phyloP scores from a whole-genome alignment of 2,113 vertebrate species.

The Leucoraja erinaceus region DNA sequence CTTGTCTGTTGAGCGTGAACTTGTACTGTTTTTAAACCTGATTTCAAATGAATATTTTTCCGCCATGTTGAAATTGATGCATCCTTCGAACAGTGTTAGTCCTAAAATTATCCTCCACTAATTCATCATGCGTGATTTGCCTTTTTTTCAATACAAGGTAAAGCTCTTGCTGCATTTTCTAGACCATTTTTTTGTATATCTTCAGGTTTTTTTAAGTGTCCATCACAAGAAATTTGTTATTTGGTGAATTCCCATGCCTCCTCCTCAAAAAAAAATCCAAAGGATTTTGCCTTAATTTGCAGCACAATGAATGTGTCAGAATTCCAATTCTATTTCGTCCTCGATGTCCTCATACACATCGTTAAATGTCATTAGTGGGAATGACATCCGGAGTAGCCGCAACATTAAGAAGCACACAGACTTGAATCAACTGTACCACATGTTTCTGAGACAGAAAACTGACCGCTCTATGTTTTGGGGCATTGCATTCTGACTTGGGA shows the following conservation, averaged over 20 bases:
- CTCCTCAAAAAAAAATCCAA: not conserved
- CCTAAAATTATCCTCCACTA: not conserved
- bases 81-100: not conserved
- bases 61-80: not conserved
- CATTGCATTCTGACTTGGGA: not conserved
- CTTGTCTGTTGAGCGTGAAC: not conserved
- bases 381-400: not conserved
- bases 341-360: not conserved
- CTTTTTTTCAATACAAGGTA: not conserved
- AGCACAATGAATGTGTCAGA: conserved; percentile 25
- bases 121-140: not conserved
- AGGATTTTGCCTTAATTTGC: conserved; percentile 27
- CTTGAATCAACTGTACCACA: not conserved
- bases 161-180: not conserved
- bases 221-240: not conserved
- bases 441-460: not conserved
- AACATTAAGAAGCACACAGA: not conserved
- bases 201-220: not conserved
- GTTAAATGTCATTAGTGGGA: not conserved
- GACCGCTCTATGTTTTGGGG: not conserved
- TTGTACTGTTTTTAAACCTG: conserved; percentile 8
- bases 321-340: conserved; percentile 7
- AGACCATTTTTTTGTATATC: not conserved
- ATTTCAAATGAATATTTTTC: not conserved
- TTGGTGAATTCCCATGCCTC: not conserved